A percentile compares a stretch with the other conserved stretches of the same genome.
Conservation (phyloP, 2,113 vertebrate species). For the Oceanodroma tethys region DNA sequence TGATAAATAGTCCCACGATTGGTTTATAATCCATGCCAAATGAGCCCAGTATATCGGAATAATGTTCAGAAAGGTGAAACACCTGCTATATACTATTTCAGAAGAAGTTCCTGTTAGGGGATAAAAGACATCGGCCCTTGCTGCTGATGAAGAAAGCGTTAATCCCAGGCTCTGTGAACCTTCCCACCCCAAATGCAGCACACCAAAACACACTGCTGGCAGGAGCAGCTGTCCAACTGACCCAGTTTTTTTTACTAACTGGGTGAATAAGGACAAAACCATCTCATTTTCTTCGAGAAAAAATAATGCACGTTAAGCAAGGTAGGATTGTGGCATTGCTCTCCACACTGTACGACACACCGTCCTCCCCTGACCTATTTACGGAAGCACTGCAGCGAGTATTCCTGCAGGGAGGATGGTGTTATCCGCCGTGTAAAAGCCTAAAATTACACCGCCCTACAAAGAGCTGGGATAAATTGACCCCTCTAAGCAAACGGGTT, state of each 20-base stretch:
- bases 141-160: neutral
- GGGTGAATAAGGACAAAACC: neutral
- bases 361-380: neutral
- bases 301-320: neutral
- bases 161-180: neutral
- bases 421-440: neutral
- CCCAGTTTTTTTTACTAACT: neutral
- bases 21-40: neutral
- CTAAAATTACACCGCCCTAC: neutral
- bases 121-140: neutral
- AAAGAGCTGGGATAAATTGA: constrained; percentile 26
- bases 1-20: rapidly evolving
- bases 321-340: neutral
- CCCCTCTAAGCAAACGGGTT: neutral
- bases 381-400: neutral
- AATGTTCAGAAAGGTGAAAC: neutral
- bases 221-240: neutral
- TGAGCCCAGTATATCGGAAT: neutral
- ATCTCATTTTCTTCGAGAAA: neutral
- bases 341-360: neutral
- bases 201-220: neutral
- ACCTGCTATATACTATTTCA: neutral
- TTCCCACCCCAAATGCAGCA: neutral
- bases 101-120: neutral
- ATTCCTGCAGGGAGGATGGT: neutral